Evolutionary conservation across 2,888 invertebrate genomes (phyloP).

Genomic region (Dynastes hyllus): DNA sequence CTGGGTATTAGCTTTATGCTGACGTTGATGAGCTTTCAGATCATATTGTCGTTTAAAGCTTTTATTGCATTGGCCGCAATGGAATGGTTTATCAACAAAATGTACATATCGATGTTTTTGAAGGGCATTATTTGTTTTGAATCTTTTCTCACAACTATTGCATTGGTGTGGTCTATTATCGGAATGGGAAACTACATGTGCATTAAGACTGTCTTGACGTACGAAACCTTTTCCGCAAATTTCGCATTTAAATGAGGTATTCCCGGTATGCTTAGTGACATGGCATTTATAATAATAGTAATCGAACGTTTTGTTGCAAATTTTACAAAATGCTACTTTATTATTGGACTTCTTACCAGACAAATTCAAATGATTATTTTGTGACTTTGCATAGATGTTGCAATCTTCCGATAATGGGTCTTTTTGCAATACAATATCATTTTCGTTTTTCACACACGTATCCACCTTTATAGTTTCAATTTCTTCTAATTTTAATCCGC

Average conservation of each 20-base stretch:
- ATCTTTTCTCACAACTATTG: not conserved
- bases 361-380: not conserved
- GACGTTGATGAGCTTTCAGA: not conserved
- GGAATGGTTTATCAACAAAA: not conserved
- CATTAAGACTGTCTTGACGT: not conserved
- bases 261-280: not conserved
- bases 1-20: not conserved
- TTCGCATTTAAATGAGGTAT: not conserved
- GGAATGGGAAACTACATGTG: not conserved
- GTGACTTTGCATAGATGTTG: too few relatives aligned
- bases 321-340: not conserved
- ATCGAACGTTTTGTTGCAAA: not conserved
- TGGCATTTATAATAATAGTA: not conserved
- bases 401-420: too few relatives aligned
- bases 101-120: not conserved
- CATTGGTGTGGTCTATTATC: not conserved
- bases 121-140: not conserved
- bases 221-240: not conserved
- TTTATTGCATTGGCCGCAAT: not conserved
- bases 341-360: not conserved
- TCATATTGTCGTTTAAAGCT: not conserved
- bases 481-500: too few relatives aligned
- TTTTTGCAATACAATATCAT: too few relatives aligned
- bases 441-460: not conserved
- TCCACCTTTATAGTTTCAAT: not conserved